These are phyloP conservation scores for Hyperopisus bebe DNA, from an alignment of 2,113 vertebrate species.

Conservation along the genomic window DNA sequence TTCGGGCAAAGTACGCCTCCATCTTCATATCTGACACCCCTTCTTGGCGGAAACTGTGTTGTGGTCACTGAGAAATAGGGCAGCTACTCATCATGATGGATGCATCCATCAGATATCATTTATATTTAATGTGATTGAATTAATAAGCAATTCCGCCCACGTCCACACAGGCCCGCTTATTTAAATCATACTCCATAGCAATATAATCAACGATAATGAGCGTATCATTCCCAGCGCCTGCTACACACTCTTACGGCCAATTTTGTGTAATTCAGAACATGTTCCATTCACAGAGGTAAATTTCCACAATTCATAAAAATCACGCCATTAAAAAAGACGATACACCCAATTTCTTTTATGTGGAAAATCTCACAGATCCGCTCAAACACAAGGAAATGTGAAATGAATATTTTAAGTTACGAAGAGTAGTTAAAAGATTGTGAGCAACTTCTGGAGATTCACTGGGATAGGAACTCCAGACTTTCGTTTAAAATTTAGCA, in stretches of 20 bases:
- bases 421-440: neutral
- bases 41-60: slow-evolving; percentile 19
- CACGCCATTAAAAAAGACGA: neutral
- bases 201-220: slow-evolving; percentile 10
- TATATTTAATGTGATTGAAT: slow-evolving; percentile 26
- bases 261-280: neutral
- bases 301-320: slow-evolving; percentile 7
- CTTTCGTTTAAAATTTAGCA: slow-evolving; percentile 2
- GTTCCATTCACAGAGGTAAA: neutral
- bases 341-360: neutral
- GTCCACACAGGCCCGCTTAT: slow-evolving; percentile 12
- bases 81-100: neutral
- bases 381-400: neutral
- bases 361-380: neutral
- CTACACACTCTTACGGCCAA: neutral
- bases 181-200: slow-evolving; percentile 15
- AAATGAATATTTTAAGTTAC: neutral
- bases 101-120: slow-evolving; percentile 24
- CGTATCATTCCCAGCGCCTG: slow-evolving; percentile 3
- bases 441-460: neutral
- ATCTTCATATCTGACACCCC: slow-evolving; percentile 11
- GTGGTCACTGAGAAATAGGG: neutral
- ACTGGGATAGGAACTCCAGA: neutral
- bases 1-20: slow-evolving; percentile 46
- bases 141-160: slow-evolving; percentile 20